Conservation (phyloP, 2,888 invertebrate species). For the Mesopsocus fuscifrons region DNA sequence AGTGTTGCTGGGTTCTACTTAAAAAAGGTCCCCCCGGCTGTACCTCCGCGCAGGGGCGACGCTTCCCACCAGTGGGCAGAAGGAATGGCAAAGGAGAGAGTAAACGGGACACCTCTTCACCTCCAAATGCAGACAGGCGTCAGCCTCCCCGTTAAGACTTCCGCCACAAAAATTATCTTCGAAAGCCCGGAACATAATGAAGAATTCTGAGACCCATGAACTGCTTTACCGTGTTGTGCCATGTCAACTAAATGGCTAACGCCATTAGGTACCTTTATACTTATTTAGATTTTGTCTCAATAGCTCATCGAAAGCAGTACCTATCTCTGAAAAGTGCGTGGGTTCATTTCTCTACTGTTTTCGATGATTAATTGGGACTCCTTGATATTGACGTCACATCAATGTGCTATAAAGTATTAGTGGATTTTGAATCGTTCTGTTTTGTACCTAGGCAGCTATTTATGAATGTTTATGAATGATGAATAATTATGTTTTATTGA, state of each 20-base stretch:
- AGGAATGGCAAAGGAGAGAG: neutral
- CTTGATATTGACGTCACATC: too few relatives aligned
- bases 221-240: neutral
- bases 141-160: conserved; percentile 5
- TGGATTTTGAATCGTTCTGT: too few relatives aligned
- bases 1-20: neutral
- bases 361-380: too few relatives aligned
- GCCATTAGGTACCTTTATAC: too few relatives aligned
- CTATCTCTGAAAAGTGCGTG: too few relatives aligned
- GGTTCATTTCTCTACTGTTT: too few relatives aligned
- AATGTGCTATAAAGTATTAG: too few relatives aligned
- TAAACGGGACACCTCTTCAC: neutral
- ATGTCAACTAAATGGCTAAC: neutral
- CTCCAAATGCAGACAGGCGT: neutral
- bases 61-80: neutral
- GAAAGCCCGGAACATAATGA: conserved; percentile 2
- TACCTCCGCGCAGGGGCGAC: neutral
- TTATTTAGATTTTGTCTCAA: too few relatives aligned
- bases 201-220: conserved; percentile 3
- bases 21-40: neutral
- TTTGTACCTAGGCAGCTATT: too few relatives aligned
- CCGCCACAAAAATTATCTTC: conserved; percentile 6
- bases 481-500: too few relatives aligned
- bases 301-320: too few relatives aligned
- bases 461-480: too few relatives aligned